A percentile compares a stretch with the other conserved stretches of the same genome.
Conservation (phyloP, 2,797 vertebrate genomes). For the Capromys pilorides region DNA sequence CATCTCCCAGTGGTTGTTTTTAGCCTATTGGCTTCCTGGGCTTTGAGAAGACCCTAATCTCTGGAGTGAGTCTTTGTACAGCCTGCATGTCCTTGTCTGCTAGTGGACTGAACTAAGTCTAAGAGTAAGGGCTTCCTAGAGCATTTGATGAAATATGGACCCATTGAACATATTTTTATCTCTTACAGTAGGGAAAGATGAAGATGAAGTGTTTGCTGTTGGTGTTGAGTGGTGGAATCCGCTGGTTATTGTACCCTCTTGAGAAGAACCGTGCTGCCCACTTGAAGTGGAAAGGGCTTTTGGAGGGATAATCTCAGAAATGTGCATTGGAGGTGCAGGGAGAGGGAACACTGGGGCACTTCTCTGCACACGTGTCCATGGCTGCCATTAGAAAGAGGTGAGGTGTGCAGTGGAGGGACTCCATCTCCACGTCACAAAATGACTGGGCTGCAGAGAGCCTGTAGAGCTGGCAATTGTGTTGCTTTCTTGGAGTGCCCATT, state of each 20-base stretch:
- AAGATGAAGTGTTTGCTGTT: not conserved
- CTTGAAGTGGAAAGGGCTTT: not conserved
- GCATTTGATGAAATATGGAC: not conserved
- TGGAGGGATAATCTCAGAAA: not conserved
- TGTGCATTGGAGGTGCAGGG: not conserved
- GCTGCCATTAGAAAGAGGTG: not conserved
- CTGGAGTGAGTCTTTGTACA: not conserved
- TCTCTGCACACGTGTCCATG: not conserved
- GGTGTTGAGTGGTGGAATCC: not conserved
- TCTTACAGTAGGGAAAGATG: not conserved
- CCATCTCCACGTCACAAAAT: not conserved
- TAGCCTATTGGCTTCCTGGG: not conserved
- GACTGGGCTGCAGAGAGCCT: not conserved
- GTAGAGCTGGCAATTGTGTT: not conserved
- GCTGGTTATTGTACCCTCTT: not conserved
- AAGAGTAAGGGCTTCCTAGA: not conserved
- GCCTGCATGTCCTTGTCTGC: not conserved
- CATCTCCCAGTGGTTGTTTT: not conserved
- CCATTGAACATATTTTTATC: not conserved
- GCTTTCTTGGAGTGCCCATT: not conserved
- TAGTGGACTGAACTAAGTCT: not conserved
- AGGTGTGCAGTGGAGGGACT: not conserved
- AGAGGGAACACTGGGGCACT: not conserved
- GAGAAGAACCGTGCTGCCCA: not conserved
- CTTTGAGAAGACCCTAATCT: not conserved